A percentile compares a stretch with the other conserved stretches of the same genome.
Evolutionary conservation across 1,140 invertebrate species (phyloP).

Genomic region (Monomorium pharaonis): DNA sequence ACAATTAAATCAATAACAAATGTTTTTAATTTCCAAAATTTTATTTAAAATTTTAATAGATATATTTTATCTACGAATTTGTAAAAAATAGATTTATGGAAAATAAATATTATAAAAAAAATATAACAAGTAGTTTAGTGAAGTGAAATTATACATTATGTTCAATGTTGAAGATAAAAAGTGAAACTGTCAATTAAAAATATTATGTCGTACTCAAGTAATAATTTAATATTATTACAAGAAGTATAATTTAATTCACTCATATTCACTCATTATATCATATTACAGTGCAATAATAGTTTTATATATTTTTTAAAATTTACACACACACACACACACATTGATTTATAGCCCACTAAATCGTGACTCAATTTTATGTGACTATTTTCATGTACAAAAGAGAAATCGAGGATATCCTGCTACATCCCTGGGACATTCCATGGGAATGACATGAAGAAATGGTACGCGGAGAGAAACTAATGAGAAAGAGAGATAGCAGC

Average conservation of each 20-base stretch:
- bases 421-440: slow-evolving; percentile 41
- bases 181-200: neutral
- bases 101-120: neutral
- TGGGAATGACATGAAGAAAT: slow-evolving; percentile 40
- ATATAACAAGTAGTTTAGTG: neutral
- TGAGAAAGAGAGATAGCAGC: slow-evolving; percentile 3
- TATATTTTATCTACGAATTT: neutral
- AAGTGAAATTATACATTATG: neutral
- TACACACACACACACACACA: neutral
- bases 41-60: no score
- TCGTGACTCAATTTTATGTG: neutral
- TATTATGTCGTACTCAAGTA: neutral
- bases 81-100: no score
- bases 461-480: neutral
- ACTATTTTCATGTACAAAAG: neutral
- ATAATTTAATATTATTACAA: neutral
- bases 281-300: neutral
- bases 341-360: neutral
- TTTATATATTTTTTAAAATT: neutral
- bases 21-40: neutral
- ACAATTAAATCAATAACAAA: neutral
- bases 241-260: neutral
- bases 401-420: neutral
- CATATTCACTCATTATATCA: no score
- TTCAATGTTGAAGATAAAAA: neutral